These are phyloP conservation scores for Drosophila leontia DNA, from an alignment of 1,140 invertebrate genomes.

Conservation along the genomic window DNA sequence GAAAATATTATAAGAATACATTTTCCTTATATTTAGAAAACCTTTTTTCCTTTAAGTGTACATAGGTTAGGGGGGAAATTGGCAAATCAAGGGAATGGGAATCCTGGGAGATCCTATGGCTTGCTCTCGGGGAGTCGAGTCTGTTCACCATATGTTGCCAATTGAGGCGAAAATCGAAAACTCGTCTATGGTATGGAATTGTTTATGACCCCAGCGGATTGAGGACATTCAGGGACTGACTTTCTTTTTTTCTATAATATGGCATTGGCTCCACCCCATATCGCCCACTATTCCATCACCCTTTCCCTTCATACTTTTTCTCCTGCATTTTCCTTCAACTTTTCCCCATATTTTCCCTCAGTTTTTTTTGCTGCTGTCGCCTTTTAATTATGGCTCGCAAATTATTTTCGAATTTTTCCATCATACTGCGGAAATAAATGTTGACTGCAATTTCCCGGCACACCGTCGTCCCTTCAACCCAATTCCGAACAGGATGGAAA, in stretches of 20 bases:
- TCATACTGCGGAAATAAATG: constrained; percentile 81
- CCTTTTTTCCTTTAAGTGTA: constrained; percentile 9
- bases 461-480: constrained; percentile 15
- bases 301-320: constrained; percentile 16
- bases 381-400: constrained; percentile 81
- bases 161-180: constrained; percentile 83
- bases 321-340: constrained; percentile 39
- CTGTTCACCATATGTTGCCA: constrained; percentile 78
- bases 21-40: background rate
- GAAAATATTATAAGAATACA: background rate
- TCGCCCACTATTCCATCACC: constrained; percentile 25
- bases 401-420: constrained; percentile 83
- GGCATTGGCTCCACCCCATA: constrained; percentile 12
- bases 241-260: constrained; percentile 16
- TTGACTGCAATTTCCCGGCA: constrained; percentile 75
- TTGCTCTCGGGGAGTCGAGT: constrained; percentile 53
- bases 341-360: constrained; percentile 46
- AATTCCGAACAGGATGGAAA: constrained; percentile 75
- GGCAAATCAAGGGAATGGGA: constrained; percentile 5
- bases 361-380: constrained; percentile 53
- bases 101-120: constrained; percentile 11
- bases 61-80: background rate
- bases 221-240: constrained; percentile 44
- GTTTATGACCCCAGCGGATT: constrained; percentile 71
- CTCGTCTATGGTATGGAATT: constrained; percentile 73